Base-by-base conservation (phyloP, 2,888 invertebrate genomes). In the Lasiommata megera region DNA sequence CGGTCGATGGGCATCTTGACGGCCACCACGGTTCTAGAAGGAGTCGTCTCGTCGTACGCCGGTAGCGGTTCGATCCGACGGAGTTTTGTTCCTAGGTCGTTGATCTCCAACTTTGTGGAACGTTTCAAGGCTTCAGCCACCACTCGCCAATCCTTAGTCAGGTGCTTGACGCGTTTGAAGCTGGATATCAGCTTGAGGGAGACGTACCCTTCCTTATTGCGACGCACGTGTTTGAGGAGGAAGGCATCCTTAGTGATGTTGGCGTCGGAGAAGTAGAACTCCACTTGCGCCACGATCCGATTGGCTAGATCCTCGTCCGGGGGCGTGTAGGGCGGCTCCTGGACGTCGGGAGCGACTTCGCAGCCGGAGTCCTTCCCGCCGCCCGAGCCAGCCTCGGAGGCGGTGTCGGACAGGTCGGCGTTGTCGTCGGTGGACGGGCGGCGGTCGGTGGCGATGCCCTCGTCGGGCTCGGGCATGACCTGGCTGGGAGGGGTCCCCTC, bases 181-280 rank as follows among this genome's bases (percentile, higher is more conserved):
- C 98, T 98, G 11, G 98, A 97, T 67, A 99, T 97, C 57, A 99
- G 91, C 82, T 98, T 99, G 53, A 99, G 91, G 54, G 97, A 98
- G 12, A 99, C 98, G 84, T 95, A 98, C 16, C 98, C 98, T 84
- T 98, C 98, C 84, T 98, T 98, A 83, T 98, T 98, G 54, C 98
- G 93, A 56, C 97, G 94, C 17, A 98, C 98, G 79, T 98, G 98
- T 80, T 99, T 99, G 63, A 98, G 86, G 44, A 99, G 92, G 84
- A 99, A 99, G 11, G 98, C 97, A 79, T 99, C 98, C 80, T 98
- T 98, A 3, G 97, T 94, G 67, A 99, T 97, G 80, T 97, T 98
- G 51, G 96, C 97, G 77, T 99, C 97, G 61, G 97, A 97, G 86
- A 99, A 98, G 84, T 98, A 98, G 79, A 96, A 97, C 86, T 99